Evolutionary conservation across 2,888 invertebrate genomes (phyloP), one percentile per base, ranked within the genome.

Genomic region (Ryuthela nishihirai): DNA sequence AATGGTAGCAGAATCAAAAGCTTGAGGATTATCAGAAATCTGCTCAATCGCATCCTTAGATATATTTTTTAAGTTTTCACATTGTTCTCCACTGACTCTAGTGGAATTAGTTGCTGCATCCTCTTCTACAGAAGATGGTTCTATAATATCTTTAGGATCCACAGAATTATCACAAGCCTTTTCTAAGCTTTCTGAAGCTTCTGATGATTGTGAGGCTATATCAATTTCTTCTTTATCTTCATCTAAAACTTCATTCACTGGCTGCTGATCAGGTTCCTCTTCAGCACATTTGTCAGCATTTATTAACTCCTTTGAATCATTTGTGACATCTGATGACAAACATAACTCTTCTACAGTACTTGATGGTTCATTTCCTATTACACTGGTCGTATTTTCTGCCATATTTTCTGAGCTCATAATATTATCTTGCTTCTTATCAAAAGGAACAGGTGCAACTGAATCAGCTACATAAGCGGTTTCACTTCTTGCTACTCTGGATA

Each of bases 131-230:
- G n/a, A 15, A 34, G 10, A 15, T 34, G 17, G 4, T 15, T 34
- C 34, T n/a, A 5, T 17, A 9, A 18, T n/a, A 36, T 7, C 34
- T 29, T 43, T 43, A 24, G 20, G 21, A 5, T 36, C 35, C 23
- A 35, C 43, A 23, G 45, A 50, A 15, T 41, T 46, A 4, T 40
- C 36, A 35, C 47, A 41, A 24, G 20, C 21, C n/a, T 35, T 36
- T n/a, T 47, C 38, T 17, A 24, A 39, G 45, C 34, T 40, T 10
- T 46, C 15, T 9, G 47, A 35, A 20, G 23, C 4, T 20, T 50
- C 24, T 23, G 40, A 39, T 21, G 41, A 7, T n/a, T 3, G 12
- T n/a, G n/a, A n/a, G n/a, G n/a, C n/a, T n/a, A n/a, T n/a, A n/a
- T 21, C n/a, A n/a, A 26, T 39, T 29, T 46, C 46, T 35, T 44